phyloP scores from a whole-genome alignment of 2,888 invertebrate species.

The Papilio demoleus region DNA sequence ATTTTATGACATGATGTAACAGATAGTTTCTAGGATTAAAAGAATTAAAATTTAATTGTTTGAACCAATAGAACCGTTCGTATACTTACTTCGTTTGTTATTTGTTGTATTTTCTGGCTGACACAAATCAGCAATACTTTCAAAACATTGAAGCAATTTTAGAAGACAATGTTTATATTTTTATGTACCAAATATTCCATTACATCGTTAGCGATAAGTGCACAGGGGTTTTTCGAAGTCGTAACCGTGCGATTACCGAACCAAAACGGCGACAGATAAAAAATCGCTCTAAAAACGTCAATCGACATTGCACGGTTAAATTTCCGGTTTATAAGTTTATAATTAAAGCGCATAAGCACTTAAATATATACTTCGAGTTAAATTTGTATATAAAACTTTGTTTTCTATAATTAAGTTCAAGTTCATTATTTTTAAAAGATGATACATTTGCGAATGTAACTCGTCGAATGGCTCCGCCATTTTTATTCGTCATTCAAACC shows the following conservation, averaged over 20 bases:
- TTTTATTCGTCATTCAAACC: conserved; percentile 38
- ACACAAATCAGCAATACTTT: not conserved
- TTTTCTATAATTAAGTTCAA: not conserved
- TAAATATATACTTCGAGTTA: not conserved
- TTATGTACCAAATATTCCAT: not conserved
- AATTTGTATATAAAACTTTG: not conserved
- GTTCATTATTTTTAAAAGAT: not conserved
- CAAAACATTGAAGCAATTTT: not conserved
- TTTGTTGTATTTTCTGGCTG: not conserved
- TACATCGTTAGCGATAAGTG: conserved; percentile 1
- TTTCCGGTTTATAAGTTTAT: not conserved
- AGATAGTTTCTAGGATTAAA: too few relatives aligned
- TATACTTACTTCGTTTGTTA: not conserved
- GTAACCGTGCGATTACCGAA: conserved; percentile 21
- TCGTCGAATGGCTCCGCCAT: conserved; percentile 28
- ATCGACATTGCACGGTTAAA: conserved; percentile 9
- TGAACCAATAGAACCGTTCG: too few relatives aligned
- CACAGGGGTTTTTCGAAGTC: conserved; percentile 7
- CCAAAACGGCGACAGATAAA: conserved; percentile 18
- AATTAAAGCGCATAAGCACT: not conserved
- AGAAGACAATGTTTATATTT: not conserved
- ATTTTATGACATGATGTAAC: not conserved
- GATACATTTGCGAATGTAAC: not conserved
- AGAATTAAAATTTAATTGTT: too few relatives aligned
- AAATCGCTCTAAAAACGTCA: conserved; percentile 11